Conservation (phyloP, 2,888 invertebrate species). For the Perithous albicinctus region DNA sequence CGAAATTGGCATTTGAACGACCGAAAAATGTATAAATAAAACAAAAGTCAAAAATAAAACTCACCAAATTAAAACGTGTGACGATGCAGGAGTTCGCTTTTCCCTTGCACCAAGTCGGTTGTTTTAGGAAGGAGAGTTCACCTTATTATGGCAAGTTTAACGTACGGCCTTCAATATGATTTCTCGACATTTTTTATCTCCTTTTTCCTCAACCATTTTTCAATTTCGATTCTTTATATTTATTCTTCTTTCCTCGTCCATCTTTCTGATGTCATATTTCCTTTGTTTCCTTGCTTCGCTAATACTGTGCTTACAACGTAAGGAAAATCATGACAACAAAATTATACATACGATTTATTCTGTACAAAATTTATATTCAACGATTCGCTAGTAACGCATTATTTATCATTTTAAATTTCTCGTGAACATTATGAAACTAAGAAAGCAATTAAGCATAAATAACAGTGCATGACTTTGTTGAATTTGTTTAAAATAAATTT, state of each 20-base stretch:
- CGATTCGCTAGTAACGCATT: not conserved
- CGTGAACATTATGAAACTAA: not conserved
- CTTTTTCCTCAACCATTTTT: not conserved
- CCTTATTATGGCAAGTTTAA: not conserved
- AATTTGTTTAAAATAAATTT: not conserved
- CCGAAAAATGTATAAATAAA: too few species aligned
- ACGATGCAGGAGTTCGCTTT: too few species aligned
- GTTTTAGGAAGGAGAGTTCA: not conserved
- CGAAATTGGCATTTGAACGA: too few species aligned
- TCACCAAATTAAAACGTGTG: too few species aligned
- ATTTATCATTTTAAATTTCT: not conserved
- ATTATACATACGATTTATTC: slow-evolving; percentile 13
- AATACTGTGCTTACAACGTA: too few species aligned
- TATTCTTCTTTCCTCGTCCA: too few species aligned
- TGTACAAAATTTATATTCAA: not conserved
- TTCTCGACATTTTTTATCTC: not conserved
- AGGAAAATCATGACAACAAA: slow-evolving; percentile 8
- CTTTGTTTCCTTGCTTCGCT: not conserved
- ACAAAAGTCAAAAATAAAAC: too few species aligned
- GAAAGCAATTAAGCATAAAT: too few species aligned
- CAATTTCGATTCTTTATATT: not conserved
- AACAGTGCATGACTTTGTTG: too few species aligned
- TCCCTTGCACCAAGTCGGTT: too few species aligned
- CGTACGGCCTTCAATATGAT: not conserved
- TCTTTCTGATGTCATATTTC: not conserved